Conservation (phyloP, 2,888 invertebrate species). For the Dryadula phaetusa region DNA sequence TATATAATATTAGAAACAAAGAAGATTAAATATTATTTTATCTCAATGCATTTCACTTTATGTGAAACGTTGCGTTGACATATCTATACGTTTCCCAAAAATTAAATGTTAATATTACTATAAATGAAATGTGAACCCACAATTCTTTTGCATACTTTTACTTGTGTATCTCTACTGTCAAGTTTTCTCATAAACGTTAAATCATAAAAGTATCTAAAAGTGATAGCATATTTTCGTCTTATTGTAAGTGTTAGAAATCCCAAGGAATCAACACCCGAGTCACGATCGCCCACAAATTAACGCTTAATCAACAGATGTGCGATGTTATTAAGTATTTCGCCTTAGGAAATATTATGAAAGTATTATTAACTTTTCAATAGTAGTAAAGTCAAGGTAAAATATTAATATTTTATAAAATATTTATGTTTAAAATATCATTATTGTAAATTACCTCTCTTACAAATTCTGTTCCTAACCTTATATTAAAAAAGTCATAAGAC, state of each 20-base stretch:
- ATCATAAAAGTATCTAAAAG: neutral
- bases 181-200: neutral
- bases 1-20: no score
- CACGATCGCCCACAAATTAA: slow-evolving; percentile 37
- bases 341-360: neutral
- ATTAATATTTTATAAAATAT: neutral
- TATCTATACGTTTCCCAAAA: no score
- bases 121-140: no score
- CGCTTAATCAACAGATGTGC: slow-evolving; percentile 32
- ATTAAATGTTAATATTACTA: no score
- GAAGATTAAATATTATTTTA: no score
- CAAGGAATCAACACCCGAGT: slow-evolving; percentile 17
- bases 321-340: slow-evolving; percentile 7
- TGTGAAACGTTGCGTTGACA: no score
- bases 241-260: neutral
- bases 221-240: neutral
- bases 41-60: no score
- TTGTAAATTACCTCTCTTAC: no score
- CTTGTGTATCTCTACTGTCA: no score
- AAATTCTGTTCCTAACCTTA: neutral
- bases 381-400: neutral
- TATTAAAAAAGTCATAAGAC: neutral
- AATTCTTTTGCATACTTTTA: no score
- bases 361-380: slow-evolving; percentile 4
- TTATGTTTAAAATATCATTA: neutral